A percentile compares a stretch with the other conserved stretches of the same genome.
Conservation (phyloP, 2,888 invertebrate species). For the Cheilosia vernalis region DNA sequence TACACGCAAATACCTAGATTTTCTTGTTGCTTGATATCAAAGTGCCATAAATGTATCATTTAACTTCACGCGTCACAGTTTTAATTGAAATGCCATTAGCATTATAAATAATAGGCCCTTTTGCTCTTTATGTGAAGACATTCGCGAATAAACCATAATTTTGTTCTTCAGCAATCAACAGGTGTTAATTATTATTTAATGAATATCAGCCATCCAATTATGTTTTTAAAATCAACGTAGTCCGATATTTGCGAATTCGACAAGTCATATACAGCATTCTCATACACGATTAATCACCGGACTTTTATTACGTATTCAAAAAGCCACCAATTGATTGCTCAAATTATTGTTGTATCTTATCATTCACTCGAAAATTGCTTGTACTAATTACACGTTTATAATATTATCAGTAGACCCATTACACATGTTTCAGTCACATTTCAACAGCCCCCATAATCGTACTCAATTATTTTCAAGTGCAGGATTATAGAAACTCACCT, state of each 20-base stretch:
- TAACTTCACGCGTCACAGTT: constrained; percentile 7
- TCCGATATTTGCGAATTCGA: too few relatives aligned
- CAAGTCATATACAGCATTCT: too few relatives aligned
- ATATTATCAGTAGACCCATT: constrained; percentile 4
- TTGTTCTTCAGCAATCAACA: constrained; percentile 16
- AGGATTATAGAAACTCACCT: constrained; percentile 10
- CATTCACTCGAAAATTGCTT: background rate
- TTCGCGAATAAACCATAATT: constrained; percentile 4
- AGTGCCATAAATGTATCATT: background rate
- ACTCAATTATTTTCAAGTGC: constrained; percentile 36
- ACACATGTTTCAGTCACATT: constrained; percentile 3
- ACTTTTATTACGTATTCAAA: background rate
- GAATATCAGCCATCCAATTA: background rate
- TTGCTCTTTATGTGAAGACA: background rate
- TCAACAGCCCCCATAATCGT: constrained; percentile 7
- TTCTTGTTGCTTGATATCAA: background rate
- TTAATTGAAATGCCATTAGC: constrained; percentile 15
- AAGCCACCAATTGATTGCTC: background rate
- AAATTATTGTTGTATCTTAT: constrained; percentile 12
- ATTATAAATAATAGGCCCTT: constrained; percentile 12
- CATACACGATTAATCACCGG: background rate
- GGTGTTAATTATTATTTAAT: constrained; percentile 27
- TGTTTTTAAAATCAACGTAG: background rate
- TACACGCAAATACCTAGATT: too few relatives aligned
- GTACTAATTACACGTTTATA: constrained; percentile 31